Evolutionary conservation across 2,888 invertebrate genomes (phyloP).

Genomic region (Coelopa pilipes): DNA sequence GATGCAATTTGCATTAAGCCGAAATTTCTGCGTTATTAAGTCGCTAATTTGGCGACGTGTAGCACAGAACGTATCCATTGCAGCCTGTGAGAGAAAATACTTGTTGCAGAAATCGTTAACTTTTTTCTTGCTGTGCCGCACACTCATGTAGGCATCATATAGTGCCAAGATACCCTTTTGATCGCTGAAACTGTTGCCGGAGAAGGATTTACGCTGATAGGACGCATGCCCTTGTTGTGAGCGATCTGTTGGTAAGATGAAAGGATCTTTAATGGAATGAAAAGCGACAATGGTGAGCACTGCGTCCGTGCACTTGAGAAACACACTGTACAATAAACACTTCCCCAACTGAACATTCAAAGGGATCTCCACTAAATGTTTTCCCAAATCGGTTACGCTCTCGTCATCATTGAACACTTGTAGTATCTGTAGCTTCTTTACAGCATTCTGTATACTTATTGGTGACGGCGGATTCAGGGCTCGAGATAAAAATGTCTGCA

Average conservation of each 20-base stretch:
- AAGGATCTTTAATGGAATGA: constrained; percentile 82
- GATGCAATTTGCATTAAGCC: constrained; percentile 77
- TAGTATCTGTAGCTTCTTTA: constrained; percentile 76
- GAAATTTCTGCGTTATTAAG: constrained; percentile 73
- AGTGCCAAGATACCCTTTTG: constrained; percentile 87
- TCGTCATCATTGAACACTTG: constrained; percentile 88
- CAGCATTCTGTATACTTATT: constrained; percentile 80
- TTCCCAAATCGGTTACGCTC: constrained; percentile 87
- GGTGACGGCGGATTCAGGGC: constrained; percentile 89
- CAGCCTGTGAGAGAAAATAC: constrained; percentile 67
- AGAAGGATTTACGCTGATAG: constrained; percentile 75
- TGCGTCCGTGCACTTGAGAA: constrained; percentile 93
- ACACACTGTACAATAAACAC: constrained; percentile 88
- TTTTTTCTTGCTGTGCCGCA: constrained; percentile 52
- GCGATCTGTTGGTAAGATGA: constrained; percentile 79
- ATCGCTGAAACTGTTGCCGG: constrained; percentile 85
- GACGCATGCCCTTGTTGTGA: constrained; percentile 72
- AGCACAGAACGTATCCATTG: constrained; percentile 91
- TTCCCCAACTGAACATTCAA: constrained; percentile 93
- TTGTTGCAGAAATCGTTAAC: constrained; percentile 51
- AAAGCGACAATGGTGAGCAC: constrained; percentile 90
- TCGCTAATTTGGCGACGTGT: constrained; percentile 86
- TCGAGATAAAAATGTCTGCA: constrained; percentile 83
- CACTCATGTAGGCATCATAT: constrained; percentile 82
- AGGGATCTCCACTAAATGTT: constrained; percentile 89